These are phyloP conservation scores for Tyrophagus putrescentiae DNA, from an alignment of 1,140 invertebrate species.

Conservation along the genomic window DNA sequence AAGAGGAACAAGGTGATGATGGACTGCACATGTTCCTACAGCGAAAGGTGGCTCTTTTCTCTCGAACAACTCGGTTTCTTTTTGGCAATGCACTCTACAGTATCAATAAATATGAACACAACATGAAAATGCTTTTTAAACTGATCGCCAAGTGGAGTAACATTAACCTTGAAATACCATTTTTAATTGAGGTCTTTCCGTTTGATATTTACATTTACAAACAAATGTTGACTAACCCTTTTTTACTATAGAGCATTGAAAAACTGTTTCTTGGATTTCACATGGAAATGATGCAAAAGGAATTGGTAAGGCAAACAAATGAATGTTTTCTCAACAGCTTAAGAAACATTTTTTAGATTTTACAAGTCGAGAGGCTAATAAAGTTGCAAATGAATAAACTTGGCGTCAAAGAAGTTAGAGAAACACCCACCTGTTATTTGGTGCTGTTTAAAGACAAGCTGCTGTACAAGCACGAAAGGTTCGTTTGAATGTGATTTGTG, in stretches of 20 bases:
- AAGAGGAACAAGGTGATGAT: not conserved
- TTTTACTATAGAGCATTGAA: slow-evolving; percentile 1
- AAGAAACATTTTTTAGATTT: too few relatives aligned
- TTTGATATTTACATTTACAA: not conserved
- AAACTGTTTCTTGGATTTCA: slow-evolving; percentile 3
- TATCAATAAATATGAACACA: not conserved
- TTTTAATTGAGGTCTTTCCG: not conserved
- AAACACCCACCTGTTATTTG: not conserved
- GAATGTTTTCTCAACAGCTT: too few relatives aligned
- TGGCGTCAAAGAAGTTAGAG: too few relatives aligned
- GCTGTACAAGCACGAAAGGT: slow-evolving; percentile 11
- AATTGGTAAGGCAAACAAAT: not conserved
- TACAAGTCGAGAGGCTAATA: not conserved
- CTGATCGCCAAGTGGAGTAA: not conserved
- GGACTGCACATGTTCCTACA: not conserved
- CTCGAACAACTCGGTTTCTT: not conserved
- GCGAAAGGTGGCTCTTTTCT: not conserved
- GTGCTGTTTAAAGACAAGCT: not conserved
- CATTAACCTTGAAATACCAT: not conserved
- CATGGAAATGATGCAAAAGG: not conserved
- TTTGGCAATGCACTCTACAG: not conserved
- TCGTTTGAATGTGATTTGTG: not conserved
- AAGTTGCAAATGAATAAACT: not conserved
- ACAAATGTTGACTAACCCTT: not conserved
- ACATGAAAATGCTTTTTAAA: not conserved